Evolutionary conservation across 2,888 invertebrate genomes (phyloP), one percentile per base, ranked within the genome.

Genomic region (Cistogaster globosa): DNA sequence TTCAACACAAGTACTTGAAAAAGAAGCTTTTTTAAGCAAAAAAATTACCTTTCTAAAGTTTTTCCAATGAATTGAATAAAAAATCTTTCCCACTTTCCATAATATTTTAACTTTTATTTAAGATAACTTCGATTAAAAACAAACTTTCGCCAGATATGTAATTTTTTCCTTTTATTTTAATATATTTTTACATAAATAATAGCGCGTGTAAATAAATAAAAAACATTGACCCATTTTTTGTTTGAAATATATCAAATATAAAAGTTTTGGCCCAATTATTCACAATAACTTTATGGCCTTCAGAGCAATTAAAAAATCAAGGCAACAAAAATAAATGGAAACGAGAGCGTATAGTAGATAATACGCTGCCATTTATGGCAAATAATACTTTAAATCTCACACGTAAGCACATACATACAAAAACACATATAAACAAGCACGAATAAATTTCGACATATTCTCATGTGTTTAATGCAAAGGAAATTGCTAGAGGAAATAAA

Each of bases 401-500:
- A 14, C 45, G 6, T 12, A 1, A n/a, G 18, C 57, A n/a, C 5
- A 11, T 7, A 7, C 12, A 36, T 6, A 12, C 1, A 26, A 1
- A 26, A 26, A 26, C 26, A 26, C 26, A 26, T 2, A 26, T 2
- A 2, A 26, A 26, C 7, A 6, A 9, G 55, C 20, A 12, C 1
- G 12, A 45, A 45, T 26, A 57, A 48, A 58, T 18, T 14, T 45
- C 62, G 26, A 14, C 53, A 75, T 63, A 57, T 16, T 69, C 38
- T 20, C 20, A 20, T 53, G 0, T 48, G 14, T 45, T 12, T 45
- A 12, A 53, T 20, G 20, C 63, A 53, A 55, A 55, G 62, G 69
- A 68, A 77, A 62, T 62, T 76, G 67, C 22, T 22, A 57, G 32
- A 62, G 69, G 68, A 78, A 60, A 77, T 53, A 53, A 68, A 68